Evolutionary conservation across 2,888 invertebrate genomes (phyloP).

Genomic region (Coremacera marginata): DNA sequence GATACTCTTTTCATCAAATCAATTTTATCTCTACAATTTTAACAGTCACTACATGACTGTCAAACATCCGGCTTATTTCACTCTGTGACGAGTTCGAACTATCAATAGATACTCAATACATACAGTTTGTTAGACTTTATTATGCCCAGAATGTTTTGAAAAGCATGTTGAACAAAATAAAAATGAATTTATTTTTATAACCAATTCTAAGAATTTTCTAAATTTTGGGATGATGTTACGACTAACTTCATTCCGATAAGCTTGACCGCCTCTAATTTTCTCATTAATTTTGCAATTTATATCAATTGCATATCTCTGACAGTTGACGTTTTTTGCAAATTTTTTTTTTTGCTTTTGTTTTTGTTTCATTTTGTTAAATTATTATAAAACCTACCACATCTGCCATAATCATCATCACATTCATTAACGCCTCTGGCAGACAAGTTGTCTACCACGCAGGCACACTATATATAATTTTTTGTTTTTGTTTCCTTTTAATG

Average conservation of each 20-base stretch:
- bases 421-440: constrained; percentile 35
- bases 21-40: not conserved
- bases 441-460: constrained; percentile 21
- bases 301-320: constrained; percentile 7
- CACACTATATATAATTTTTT: too few species aligned
- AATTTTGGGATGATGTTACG: not conserved
- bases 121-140: not conserved
- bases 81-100: too few species aligned
- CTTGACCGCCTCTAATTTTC: not conserved
- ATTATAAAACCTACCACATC: not conserved
- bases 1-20: not conserved
- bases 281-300: not conserved
- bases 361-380: not conserved
- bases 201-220: not conserved
- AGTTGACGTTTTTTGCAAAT: not conserved
- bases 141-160: not conserved
- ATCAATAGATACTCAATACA: too few species aligned
- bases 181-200: not conserved
- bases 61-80: too few species aligned
- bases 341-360: not conserved
- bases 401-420: not conserved
- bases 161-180: not conserved
- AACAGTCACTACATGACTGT: too few species aligned
- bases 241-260: not conserved
- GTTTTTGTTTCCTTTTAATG: not conserved